These are phyloP conservation scores for Syngnathus floridae DNA, from an alignment of 2,113 vertebrate species.

Conservation along the genomic window DNA sequence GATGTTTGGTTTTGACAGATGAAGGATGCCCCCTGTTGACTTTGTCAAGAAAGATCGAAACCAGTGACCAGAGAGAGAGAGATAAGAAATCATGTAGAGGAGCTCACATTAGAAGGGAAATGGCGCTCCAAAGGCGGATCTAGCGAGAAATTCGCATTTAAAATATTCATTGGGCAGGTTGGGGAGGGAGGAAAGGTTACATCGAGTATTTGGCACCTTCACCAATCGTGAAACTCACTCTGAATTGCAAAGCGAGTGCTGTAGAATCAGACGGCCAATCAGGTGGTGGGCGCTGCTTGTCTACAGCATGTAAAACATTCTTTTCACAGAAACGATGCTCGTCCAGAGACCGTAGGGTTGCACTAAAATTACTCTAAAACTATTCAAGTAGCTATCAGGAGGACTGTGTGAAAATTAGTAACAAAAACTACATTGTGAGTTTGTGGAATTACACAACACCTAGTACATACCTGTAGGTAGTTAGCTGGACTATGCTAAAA, in stretches of 20 bases:
- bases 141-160: conserved; percentile 81
- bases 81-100: conserved; percentile 62
- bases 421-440: not conserved
- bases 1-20: conserved; percentile 98
- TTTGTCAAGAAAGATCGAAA: conserved; percentile 86
- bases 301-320: not conserved
- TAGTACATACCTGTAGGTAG: too few relatives aligned
- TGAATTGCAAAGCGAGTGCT: conserved; percentile 79
- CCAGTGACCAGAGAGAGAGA: conserved; percentile 51
- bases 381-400: too few relatives aligned
- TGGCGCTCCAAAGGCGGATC: conserved; percentile 79
- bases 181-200: conserved; percentile 79
- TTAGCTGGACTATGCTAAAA: not conserved
- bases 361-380: not conserved
- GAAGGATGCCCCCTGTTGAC: conserved; percentile 99
- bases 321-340: not conserved
- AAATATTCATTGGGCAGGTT: conserved; percentile 90
- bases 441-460: too few relatives aligned
- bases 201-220: conserved; percentile 78
- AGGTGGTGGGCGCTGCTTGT: conserved; percentile 30
- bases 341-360: not conserved
- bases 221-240: conserved; percentile 81
- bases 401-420: too few relatives aligned
- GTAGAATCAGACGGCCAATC: conserved; percentile 56
- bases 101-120: conserved; percentile 79